Evolutionary conservation across 2,797 vertebrate species (phyloP).

Genomic region (Smutsia temminckii): DNA sequence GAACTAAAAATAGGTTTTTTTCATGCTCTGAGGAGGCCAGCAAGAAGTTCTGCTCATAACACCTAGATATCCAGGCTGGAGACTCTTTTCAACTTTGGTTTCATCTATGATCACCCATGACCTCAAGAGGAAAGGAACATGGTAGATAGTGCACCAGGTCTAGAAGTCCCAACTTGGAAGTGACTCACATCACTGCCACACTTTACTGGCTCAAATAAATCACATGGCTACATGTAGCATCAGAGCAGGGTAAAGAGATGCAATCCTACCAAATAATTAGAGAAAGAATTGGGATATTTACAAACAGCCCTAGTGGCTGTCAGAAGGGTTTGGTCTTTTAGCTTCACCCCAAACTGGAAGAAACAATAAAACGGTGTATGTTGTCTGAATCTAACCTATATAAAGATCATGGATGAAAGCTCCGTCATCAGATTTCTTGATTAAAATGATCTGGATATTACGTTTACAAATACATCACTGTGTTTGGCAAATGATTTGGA

Average conservation of each 20-base stretch:
- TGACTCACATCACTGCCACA: background rate
- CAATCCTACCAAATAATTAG: background rate
- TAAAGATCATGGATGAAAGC: conserved; percentile 70
- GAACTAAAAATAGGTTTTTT: background rate
- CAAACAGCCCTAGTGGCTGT: background rate
- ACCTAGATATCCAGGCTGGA: background rate
- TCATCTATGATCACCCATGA: background rate
- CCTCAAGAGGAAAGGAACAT: background rate
- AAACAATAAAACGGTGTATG: background rate
- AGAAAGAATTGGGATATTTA: background rate
- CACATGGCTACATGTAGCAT: background rate
- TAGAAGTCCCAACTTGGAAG: background rate
- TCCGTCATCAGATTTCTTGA: conserved; percentile 73
- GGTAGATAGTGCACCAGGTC: background rate
- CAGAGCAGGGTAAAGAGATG: background rate
- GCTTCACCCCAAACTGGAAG: background rate
- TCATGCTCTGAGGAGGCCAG: background rate
- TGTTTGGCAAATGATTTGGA: conserved; percentile 80
- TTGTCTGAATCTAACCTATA: conserved; percentile 21
- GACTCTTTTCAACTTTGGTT: background rate
- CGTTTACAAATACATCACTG: conserved; percentile 79
- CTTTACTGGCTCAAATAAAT: conserved; percentile 11
- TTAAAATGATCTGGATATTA: conserved; percentile 81
- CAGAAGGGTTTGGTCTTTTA: background rate
- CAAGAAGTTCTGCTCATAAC: background rate